Percentiles rank a stretch among this genome's conserved stretches.
Evolutionary conservation across 1,140 invertebrate genomes (phyloP).

Genomic region (Danaus plexippus): DNA sequence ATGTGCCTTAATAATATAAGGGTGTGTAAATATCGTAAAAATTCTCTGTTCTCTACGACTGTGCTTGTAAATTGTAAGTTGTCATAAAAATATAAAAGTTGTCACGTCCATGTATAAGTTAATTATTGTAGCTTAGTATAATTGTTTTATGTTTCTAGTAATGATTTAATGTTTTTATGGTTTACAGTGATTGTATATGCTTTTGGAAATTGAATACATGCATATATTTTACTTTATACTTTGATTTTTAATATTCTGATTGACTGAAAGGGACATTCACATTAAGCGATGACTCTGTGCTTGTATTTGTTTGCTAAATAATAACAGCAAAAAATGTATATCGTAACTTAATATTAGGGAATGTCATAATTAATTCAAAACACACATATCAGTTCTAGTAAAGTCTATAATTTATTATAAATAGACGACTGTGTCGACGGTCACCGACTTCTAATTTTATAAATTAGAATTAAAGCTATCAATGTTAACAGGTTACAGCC

Average conservation of each 20-base stretch:
- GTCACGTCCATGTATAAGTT: constrained; percentile 7
- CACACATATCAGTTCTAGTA: too few relatives aligned
- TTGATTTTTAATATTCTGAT: neutral
- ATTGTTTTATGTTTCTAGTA: constrained; percentile 31
- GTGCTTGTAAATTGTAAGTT: too few relatives aligned
- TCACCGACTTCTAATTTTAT: constrained; percentile 3
- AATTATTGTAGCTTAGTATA: constrained; percentile 39
- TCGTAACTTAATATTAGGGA: too few relatives aligned
- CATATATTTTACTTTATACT: constrained; percentile 28
- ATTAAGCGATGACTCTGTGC: too few relatives aligned
- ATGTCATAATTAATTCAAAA: too few relatives aligned
- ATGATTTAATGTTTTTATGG: constrained; percentile 47
- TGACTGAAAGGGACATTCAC: too few relatives aligned
- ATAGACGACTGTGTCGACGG: constrained; percentile 4
- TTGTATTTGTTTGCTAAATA: too few relatives aligned
- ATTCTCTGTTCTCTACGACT: too few relatives aligned
- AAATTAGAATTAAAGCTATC: neutral
- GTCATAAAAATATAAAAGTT: too few relatives aligned
- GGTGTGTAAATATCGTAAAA: too few relatives aligned
- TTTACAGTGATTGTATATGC: constrained; percentile 60
- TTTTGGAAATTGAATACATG: constrained; percentile 59
- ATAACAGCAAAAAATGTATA: too few relatives aligned
- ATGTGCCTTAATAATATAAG: too few relatives aligned
- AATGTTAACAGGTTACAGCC: constrained; percentile 26
- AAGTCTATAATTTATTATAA: constrained; percentile 2